Evolutionary conservation across 2,113 vertebrate genomes (phyloP), one percentile per base, ranked within the genome.

Genomic region (Myxocyprinus asiaticus): DNA sequence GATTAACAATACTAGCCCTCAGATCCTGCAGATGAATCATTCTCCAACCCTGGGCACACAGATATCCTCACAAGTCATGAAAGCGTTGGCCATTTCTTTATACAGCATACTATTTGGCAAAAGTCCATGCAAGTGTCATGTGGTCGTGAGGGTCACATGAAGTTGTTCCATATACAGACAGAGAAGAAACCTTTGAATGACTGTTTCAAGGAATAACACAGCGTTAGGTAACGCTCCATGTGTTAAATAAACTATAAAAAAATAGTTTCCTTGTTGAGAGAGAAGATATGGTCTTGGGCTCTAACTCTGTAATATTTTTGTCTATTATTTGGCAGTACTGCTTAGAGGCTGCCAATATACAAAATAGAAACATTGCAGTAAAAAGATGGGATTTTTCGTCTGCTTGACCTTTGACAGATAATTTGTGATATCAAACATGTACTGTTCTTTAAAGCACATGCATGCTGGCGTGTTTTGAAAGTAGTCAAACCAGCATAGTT

Each of bases 71-170:
- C 22, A 33, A 33, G 22, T 33, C 22, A 33, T 58, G 12, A 58
- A 15, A 58, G 14, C 14, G 6, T 58, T 6, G 14, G 55, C 14
- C 55, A 7, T 15, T 58, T 15, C n/a, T 58, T 15, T 58, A 58
- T 58, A 58, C 2, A 58, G 14, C 6, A 50, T 74, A 44, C 63
- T 14, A 15, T 45, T 11, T 76, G 59, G 10, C 11, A 48, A 15
- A 44, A 48, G 42, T 48, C 0, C 73, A n/a, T 64, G 73, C 45
- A 5, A 8, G 61, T 55, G 73, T 76, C 73, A 76, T 76, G 73
- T 65, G 73, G 7, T 22, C 33, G 12, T 50, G 9, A 53, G 61
- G 8, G 7, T 65, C 73, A 76, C 11, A 4, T 10, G 61, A 1
- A n/a, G 22, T 65, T 51, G 47, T 44, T 65, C n/a, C 53, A 6